phyloP scores from a whole-genome alignment of 2,888 invertebrate genomes.

The Ommatoiulus sabulosus region DNA sequence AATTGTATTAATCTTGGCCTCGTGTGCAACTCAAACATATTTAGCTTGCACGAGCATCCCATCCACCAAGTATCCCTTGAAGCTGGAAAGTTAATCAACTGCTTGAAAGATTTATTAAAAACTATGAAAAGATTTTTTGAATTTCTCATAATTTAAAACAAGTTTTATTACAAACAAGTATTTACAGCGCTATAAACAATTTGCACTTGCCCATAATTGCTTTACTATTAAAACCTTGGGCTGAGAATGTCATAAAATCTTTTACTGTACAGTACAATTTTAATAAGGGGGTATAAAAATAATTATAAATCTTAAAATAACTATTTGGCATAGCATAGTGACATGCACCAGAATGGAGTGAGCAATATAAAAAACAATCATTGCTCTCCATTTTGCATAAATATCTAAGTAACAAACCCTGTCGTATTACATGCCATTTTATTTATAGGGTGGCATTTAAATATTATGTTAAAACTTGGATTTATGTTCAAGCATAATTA shows the following conservation, averaged over 20 bases:
- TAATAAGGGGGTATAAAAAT: background rate
- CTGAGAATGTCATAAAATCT: slow-evolving; percentile 37
- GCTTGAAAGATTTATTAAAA: too few relatives aligned
- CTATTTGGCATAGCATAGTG: slow-evolving; percentile 17
- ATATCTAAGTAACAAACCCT: slow-evolving; percentile 38
- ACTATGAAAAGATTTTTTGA: background rate
- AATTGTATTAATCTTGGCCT: too few relatives aligned
- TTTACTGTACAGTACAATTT: background rate
- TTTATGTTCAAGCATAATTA: background rate
- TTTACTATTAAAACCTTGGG: background rate
- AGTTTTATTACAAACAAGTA: slow-evolving; percentile 1
- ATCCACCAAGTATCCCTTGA: too few relatives aligned
- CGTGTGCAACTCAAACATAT: too few relatives aligned
- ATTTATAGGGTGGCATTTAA: background rate
- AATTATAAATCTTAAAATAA: slow-evolving; percentile 18
- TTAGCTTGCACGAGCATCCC: too few relatives aligned
- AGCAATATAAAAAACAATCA: background rate
- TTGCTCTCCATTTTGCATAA: slow-evolving; percentile 12
- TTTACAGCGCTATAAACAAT: background rate
- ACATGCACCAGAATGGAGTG: background rate
- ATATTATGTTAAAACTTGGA: background rate
- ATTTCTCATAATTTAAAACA: slow-evolving; percentile 24
- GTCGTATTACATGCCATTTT: background rate
- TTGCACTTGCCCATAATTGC: background rate
- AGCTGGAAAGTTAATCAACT: too few relatives aligned